Conservation (phyloP, 2,113 vertebrate species). For the Turdus rufiventris region DNA sequence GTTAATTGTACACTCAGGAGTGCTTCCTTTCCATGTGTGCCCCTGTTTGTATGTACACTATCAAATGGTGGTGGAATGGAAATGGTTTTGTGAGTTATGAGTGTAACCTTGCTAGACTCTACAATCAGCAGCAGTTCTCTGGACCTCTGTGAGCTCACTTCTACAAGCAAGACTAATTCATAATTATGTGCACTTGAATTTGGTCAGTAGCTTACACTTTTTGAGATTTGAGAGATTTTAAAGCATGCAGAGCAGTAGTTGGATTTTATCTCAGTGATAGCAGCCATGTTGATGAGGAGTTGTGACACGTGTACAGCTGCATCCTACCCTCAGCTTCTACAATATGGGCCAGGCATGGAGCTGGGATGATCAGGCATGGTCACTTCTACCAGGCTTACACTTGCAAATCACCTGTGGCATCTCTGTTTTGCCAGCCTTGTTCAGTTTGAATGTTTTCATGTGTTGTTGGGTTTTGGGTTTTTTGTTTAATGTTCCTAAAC, state of each 20-base stretch:
- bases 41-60: not conserved
- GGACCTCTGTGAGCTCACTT: not conserved
- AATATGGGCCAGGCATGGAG: fast-evolving
- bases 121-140: not conserved
- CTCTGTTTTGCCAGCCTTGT: not conserved
- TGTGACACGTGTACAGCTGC: fast-evolving
- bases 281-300: not conserved
- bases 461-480: not conserved
- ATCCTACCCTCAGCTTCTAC: not conserved
- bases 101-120: not conserved
- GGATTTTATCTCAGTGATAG: not conserved
- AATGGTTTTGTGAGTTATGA: not conserved
- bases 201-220: not conserved
- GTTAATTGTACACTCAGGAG: not conserved
- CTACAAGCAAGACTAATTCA: not conserved
- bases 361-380: not conserved
- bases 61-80: not conserved
- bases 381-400: not conserved
- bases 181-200: not conserved
- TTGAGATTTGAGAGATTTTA: not conserved
- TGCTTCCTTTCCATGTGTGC: not conserved
- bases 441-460: not conserved
- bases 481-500: not conserved
- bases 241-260: not conserved
- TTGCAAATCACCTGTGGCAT: not conserved